Conservation (phyloP, 2,797 vertebrate species). For the Pseudochaenichthys georgianus region DNA sequence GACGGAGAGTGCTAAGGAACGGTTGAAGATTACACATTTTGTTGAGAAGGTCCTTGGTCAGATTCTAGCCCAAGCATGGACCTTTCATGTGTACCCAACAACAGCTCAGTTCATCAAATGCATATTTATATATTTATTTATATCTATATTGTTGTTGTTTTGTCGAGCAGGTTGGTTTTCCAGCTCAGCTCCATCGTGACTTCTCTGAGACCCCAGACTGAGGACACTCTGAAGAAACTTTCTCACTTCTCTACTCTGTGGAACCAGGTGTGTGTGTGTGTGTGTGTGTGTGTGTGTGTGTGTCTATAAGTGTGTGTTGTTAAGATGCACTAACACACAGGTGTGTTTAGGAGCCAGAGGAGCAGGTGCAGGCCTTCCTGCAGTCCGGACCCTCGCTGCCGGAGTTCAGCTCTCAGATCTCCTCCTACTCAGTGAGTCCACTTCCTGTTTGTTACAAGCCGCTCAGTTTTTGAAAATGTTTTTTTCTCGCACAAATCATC, state of each 20-base stretch:
- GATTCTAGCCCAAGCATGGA: too few relatives aligned
- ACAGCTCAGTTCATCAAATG: too few relatives aligned
- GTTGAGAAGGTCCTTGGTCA: too few relatives aligned
- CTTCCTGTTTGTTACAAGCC: neutral
- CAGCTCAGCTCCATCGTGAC: slow-evolving; percentile 84
- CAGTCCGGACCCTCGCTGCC: slow-evolving; percentile 82
- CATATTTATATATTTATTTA: too few relatives aligned
- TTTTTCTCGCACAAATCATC: too few relatives aligned
- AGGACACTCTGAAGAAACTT: slow-evolving; percentile 79
- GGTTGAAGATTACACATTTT: too few relatives aligned
- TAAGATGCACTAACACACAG: neutral
- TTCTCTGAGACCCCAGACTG: slow-evolving; percentile 78
- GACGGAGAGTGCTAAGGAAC: too few relatives aligned
- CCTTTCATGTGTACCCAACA: too few relatives aligned
- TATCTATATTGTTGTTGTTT: too few relatives aligned
- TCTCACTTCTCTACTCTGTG: slow-evolving; percentile 85
- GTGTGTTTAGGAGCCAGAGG: slow-evolving; percentile 84
- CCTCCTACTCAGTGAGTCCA: slow-evolving; percentile 86
- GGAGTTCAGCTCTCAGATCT: slow-evolving; percentile 87
- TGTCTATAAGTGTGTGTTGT: neutral
- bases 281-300: slow-evolving; percentile 66
- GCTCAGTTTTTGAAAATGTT: too few relatives aligned
- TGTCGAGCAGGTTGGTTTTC: slow-evolving; percentile 65
- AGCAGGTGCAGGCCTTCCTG: slow-evolving; percentile 85
- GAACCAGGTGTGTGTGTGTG: slow-evolving; percentile 89